Evolutionary conservation across 2,888 invertebrate species (phyloP).

Genomic region (Lamellibrachia satsuma): DNA sequence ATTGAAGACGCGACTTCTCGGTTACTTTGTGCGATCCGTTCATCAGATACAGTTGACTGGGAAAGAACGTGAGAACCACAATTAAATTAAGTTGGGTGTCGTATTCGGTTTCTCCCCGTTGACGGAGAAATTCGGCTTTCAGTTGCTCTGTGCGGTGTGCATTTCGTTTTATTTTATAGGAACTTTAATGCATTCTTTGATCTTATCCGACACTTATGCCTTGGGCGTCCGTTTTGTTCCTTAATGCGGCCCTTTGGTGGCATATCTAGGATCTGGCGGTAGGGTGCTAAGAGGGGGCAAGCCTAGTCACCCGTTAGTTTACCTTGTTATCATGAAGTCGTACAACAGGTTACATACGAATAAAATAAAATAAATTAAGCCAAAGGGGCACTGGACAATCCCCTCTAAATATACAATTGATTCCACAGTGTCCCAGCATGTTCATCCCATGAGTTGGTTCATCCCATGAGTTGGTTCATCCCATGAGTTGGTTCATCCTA

Average conservation of each 20-base stretch:
- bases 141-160: not conserved
- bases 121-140: not conserved
- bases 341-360: too few species aligned
- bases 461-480: too few species aligned
- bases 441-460: too few species aligned
- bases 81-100: constrained; percentile 13
- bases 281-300: too few species aligned
- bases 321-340: too few species aligned
- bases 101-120: not conserved
- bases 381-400: too few species aligned
- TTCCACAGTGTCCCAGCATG: too few species aligned
- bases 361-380: too few species aligned
- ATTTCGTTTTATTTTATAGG: not conserved
- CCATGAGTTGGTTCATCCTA: too few species aligned
- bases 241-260: not conserved
- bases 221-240: not conserved
- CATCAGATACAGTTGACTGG: not conserved
- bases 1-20: not conserved
- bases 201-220: not conserved
- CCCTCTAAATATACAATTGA: too few species aligned
- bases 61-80: not conserved
- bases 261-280: not conserved
- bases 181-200: not conserved
- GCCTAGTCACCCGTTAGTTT: too few species aligned
- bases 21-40: not conserved